These are phyloP conservation scores for Drosophila sulfurigaster DNA, from an alignment of 1,140 invertebrate species.

Conservation along the genomic window DNA sequence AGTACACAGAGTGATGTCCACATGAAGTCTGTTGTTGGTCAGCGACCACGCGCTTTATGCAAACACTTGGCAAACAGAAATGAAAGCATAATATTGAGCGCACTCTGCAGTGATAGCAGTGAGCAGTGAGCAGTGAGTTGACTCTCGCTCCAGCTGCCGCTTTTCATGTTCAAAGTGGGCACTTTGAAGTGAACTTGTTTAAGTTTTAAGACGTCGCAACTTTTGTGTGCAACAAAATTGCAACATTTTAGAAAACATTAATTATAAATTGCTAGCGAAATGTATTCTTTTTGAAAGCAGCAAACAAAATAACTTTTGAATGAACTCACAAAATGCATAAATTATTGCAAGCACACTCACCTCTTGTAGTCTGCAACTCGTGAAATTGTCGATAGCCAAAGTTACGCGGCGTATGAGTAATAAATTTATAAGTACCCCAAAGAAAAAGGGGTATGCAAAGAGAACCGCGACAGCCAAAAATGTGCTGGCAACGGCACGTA, in stretches of 20 bases:
- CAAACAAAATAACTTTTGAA: neutral
- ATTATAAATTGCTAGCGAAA: neutral
- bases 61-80: conserved; percentile 80
- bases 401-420: conserved; percentile 63
- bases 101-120: conserved; percentile 3
- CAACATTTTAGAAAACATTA: neutral
- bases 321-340: neutral
- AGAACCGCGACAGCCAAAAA: conserved; percentile 41
- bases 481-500: conserved; percentile 50
- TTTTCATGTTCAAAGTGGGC: conserved; percentile 1
- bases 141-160: neutral
- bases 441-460: conserved; percentile 66
- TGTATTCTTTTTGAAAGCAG: neutral
- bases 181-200: conserved; percentile 3
- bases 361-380: neutral
- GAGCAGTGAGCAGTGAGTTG: neutral
- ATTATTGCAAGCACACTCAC: neutral
- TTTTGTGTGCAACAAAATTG: neutral
- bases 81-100: conserved; percentile 78
- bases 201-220: neutral
- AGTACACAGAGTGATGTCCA: conserved; percentile 11
- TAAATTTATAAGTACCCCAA: conserved; percentile 56
- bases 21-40: conserved; percentile 42
- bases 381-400: conserved; percentile 13
- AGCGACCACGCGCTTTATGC: conserved; percentile 69